Evolutionary conservation across 2,113 vertebrate species (phyloP).

Genomic region (Holacanthus passer): DNA sequence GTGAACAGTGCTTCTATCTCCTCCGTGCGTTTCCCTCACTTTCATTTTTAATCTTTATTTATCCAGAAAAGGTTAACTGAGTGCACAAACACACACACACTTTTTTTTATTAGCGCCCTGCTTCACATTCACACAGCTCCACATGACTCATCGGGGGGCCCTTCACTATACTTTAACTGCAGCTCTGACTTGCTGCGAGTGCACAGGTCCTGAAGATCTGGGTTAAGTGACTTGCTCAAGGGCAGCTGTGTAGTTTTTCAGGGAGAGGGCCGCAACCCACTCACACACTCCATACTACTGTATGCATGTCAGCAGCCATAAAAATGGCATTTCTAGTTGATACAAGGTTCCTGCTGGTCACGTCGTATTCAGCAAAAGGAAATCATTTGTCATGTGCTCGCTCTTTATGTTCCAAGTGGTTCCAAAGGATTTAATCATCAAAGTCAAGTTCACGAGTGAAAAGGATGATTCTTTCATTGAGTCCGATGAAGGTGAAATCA

Average conservation of each 20-base stretch:
- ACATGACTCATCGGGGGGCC: constrained; percentile 53
- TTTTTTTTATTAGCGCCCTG: constrained; percentile 32
- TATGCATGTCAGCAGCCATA: neutral
- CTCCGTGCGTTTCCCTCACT: constrained; percentile 26
- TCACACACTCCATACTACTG: neutral
- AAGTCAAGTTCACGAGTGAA: neutral
- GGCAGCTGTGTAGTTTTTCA: constrained; percentile 21
- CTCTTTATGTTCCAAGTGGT: neutral
- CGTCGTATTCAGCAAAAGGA: neutral
- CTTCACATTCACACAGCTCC: constrained; percentile 51
- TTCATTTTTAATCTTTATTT: constrained; percentile 68
- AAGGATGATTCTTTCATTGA: too few relatives aligned
- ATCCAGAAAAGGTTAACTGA: constrained; percentile 60
- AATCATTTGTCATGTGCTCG: neutral
- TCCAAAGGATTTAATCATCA: neutral
- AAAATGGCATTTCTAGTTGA: neutral
- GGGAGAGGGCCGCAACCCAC: neutral
- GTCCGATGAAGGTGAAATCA: too few relatives aligned
- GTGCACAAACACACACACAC: constrained; percentile 36
- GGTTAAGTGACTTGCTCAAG: constrained; percentile 54
- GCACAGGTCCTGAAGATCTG: constrained; percentile 30
- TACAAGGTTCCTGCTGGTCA: neutral
- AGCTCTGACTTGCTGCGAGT: constrained; percentile 39
- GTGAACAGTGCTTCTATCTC: constrained; percentile 44
- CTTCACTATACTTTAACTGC: constrained; percentile 39